A percentile compares a stretch with the other conserved stretches of the same genome.
These are phyloP conservation scores for Thalassarche chlororhynchos DNA, from an alignment of 2,113 vertebrate genomes.

Conservation along the genomic window DNA sequence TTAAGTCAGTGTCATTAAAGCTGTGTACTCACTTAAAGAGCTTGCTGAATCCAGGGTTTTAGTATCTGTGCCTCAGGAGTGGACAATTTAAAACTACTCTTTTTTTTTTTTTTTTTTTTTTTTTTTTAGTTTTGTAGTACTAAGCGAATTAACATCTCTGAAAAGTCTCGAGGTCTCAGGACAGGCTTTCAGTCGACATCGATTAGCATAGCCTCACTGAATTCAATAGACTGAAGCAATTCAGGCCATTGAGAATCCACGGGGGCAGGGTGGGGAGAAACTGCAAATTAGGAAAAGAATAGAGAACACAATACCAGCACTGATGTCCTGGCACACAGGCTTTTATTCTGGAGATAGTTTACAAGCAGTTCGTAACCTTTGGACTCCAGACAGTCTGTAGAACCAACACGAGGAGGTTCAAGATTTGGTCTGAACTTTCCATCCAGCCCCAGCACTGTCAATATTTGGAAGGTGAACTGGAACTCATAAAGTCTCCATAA, in stretches of 20 bases:
- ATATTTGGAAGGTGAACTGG: slow-evolving; percentile 64
- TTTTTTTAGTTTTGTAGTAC: neutral
- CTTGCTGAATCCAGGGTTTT: neutral
- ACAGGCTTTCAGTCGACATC: slow-evolving; percentile 28
- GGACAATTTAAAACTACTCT: neutral
- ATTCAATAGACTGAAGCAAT: slow-evolving; percentile 31
- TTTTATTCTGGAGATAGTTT: slow-evolving; percentile 78
- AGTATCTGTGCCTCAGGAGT: neutral
- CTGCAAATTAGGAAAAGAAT: slow-evolving; percentile 56
- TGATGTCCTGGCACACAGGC: slow-evolving; percentile 60
- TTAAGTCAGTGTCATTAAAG: neutral
- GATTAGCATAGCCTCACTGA: slow-evolving; percentile 38
- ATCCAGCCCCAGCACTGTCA: slow-evolving; percentile 64
- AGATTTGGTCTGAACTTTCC: slow-evolving; percentile 69
- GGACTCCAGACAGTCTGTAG: slow-evolving; percentile 75
- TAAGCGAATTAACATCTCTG: slow-evolving; percentile 45
- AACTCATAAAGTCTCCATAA: slow-evolving; percentile 67
- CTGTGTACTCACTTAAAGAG: neutral
- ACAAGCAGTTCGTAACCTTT: slow-evolving; percentile 80
- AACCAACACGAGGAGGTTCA: slow-evolving; percentile 58
- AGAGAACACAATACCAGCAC: slow-evolving; percentile 27
- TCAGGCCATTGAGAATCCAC: slow-evolving; percentile 43
- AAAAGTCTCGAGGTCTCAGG: slow-evolving; percentile 2
- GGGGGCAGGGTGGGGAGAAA: slow-evolving; percentile 20
- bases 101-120: neutral